A percentile compares a stretch with the other conserved stretches of the same genome.
These are phyloP conservation scores for Mohoua ochrocephala DNA, from an alignment of 2,113 vertebrate species.

Conservation along the genomic window DNA sequence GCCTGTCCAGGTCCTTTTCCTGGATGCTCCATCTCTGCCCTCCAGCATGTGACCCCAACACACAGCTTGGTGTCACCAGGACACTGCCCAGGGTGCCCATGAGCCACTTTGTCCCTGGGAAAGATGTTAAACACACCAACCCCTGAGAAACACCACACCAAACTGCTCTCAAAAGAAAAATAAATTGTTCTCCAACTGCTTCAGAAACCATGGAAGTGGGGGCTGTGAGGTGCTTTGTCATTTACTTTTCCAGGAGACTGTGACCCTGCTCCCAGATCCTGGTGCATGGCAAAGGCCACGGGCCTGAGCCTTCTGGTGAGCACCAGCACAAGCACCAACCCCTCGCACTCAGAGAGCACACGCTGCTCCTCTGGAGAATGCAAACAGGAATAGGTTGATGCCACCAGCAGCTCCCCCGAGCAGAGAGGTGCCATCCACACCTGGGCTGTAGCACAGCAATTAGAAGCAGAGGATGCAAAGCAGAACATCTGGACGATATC, in stretches of 20 bases:
- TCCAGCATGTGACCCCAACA: background rate
- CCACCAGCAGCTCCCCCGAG: background rate
- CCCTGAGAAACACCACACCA: background rate
- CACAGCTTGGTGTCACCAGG: background rate
- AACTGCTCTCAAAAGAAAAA: background rate
- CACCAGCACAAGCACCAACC: background rate
- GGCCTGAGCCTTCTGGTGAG: background rate
- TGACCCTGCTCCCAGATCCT: background rate
- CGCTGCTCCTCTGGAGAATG: background rate
- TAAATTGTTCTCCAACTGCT: background rate
- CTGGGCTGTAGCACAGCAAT: background rate
- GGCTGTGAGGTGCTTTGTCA: background rate
- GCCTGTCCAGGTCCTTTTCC: background rate
- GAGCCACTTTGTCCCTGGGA: background rate
- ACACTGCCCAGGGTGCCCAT: background rate
- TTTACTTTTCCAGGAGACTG: background rate
- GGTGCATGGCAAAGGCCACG: rapidly evolving
- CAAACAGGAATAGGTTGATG: background rate
- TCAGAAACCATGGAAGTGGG: background rate
- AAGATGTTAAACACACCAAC: background rate
- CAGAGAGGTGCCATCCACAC: background rate
- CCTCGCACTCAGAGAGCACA: rapidly evolving
- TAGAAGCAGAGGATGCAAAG: background rate
- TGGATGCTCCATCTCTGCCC: background rate
- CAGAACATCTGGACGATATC: background rate